These are phyloP conservation scores for Sula dactylatra DNA, from an alignment of 2,113 vertebrate species.

Conservation along the genomic window DNA sequence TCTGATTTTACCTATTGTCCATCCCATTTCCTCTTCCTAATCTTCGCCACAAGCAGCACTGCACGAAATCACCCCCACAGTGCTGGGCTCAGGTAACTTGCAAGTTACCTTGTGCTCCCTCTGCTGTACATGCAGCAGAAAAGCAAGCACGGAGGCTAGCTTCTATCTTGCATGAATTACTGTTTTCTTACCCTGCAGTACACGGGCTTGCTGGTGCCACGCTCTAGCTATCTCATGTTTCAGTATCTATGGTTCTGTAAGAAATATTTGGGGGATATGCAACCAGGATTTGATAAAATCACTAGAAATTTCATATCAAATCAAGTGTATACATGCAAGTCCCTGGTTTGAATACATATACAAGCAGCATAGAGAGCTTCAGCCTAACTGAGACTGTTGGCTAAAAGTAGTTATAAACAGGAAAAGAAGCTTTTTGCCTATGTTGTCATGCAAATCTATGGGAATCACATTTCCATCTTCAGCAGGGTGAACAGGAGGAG, in stretches of 20 bases:
- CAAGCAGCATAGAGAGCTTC: not conserved
- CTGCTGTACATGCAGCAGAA: not conserved
- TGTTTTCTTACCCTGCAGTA: no score
- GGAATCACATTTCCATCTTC: not conserved
- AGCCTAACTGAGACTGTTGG: not conserved
- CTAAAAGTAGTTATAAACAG: not conserved
- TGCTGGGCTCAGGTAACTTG: fast-evolving
- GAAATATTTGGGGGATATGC: not conserved
- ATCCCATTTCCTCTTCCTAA: not conserved
- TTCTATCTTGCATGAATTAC: fast-evolving
- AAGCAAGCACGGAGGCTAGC: not conserved
- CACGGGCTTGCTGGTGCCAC: fast-evolving
- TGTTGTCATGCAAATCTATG: not conserved
- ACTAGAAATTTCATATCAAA: not conserved
- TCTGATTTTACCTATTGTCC: not conserved
- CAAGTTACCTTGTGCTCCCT: not conserved
- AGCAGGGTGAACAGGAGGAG: not conserved
- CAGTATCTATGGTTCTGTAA: fast-evolving
- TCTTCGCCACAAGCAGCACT: not conserved
- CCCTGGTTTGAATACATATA: not conserved
- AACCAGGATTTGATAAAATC: not conserved
- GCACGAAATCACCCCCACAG: fast-evolving
- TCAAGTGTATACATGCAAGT: fast-evolving
- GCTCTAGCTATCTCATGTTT: not conserved
- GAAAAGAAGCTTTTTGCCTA: not conserved